Base-by-base conservation (phyloP, 1,140 invertebrate genomes). In the Galendromus occidentalis region DNA sequence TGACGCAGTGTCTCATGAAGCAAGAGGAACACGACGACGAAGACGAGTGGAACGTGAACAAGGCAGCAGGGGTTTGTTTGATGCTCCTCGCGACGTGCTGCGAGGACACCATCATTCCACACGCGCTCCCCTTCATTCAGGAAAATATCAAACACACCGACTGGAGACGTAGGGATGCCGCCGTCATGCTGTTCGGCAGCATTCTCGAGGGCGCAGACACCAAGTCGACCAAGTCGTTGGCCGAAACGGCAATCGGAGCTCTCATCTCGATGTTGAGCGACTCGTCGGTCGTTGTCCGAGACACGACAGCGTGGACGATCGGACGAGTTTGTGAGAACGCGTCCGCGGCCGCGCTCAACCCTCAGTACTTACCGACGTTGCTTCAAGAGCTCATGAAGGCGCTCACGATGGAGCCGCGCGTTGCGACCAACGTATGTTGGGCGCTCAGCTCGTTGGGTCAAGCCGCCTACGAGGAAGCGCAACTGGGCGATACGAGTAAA, bases 401-500 rank as follows among this genome's bases (percentile, higher is more conserved):
- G 12, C 75, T 98, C 12, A 73, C 73, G 68, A 86, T 89, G 22
- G 93, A 98, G 74, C 91, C 96, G 0, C 79, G 94, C 33, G 95
- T 99, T 0, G 93, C 96, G 17, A 84, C 91, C 0, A 99, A 98
- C 79, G 91, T 97, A n/a, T 98, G 95, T 73, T 99, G 95, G 95
- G 94, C 95, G 0, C 91, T 99, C 70, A 93, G 88, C 45, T 91
- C 91, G 65, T 78, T 99, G n/a, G 91, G 93, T 0, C 91, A 98
- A 77, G 93, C 94, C 7, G 90, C 92, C 22, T 98, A 92, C 74
- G 92, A 98, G 71, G 74, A 75, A 64, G 82, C 81, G 2, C 69
- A 73, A 28, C 69, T 71, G 9, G 64, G 85, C 70, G 84, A 85
- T 47, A 82, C 85, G n/a, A 72, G 73, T 25, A 79, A 81, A 7